Conservation (phyloP, 1,140 invertebrate species). For the Globodera rostochiensis region DNA sequence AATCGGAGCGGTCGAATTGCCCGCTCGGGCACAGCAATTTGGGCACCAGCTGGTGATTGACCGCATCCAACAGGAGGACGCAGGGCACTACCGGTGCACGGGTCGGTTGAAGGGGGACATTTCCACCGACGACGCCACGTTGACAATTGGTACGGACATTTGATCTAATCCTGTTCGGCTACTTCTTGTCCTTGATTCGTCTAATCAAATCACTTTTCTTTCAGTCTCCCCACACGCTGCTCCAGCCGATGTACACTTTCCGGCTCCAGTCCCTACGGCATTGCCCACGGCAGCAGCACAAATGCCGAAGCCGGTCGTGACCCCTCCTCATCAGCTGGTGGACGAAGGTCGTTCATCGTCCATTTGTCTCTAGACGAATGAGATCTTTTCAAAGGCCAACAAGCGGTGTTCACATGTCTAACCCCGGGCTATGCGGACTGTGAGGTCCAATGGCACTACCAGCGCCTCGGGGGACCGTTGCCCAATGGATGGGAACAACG, state of each 20-base stretch:
- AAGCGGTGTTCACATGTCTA: constrained; percentile 60
- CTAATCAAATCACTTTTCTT: background rate
- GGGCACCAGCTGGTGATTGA: constrained; percentile 55
- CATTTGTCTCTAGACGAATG: background rate
- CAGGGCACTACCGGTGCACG: constrained; percentile 59
- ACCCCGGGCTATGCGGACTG: constrained; percentile 62
- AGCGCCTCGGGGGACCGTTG: constrained; percentile 57
- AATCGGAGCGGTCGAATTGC: constrained; percentile 50
- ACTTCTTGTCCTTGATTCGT: no score
- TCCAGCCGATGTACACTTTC: background rate
- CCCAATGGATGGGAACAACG: constrained; percentile 58
- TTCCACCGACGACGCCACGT: constrained; percentile 57
- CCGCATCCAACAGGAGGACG: constrained; percentile 46
- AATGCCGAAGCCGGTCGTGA: constrained; percentile 60
- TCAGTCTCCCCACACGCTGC: background rate
- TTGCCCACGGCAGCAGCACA: constrained; percentile 33
- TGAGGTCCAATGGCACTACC: constrained; percentile 64
- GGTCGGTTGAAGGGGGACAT: constrained; percentile 44
- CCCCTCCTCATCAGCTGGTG: constrained; percentile 59
- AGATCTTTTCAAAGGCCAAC: constrained; percentile 35
- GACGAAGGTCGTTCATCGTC: constrained; percentile 34
- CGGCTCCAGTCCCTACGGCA: constrained; percentile 4
- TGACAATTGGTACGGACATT: constrained; percentile 27
- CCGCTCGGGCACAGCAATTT: constrained; percentile 41
- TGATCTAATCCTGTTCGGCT: background rate